Percentiles rank a stretch among this genome's conserved stretches.
Conservation (phyloP, 2,797 vertebrate species). For the Anguilla marmorata region DNA sequence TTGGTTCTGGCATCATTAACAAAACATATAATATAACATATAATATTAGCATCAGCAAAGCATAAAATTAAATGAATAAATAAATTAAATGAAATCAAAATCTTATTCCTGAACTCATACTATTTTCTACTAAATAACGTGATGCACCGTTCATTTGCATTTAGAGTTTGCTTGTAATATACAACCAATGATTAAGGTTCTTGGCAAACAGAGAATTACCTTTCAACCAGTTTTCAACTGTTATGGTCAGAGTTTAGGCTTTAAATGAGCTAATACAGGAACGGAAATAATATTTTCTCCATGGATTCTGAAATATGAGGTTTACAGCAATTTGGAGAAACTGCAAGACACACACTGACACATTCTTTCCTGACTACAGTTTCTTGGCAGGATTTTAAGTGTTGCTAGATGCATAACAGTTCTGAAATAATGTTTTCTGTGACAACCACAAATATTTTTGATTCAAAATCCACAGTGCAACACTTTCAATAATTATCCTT, state of each 20-base stretch:
- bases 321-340: conserved; percentile 11
- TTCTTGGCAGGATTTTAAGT: conserved; percentile 74
- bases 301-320: conserved; percentile 19
- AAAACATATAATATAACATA: not conserved
- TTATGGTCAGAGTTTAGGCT: not conserved
- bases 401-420: conserved; percentile 78
- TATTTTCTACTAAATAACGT: not conserved
- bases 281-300: conserved; percentile 4
- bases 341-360: conserved; percentile 35
- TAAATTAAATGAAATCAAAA: not conserved
- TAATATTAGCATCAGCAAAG: not conserved
- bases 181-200: not conserved
- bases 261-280: conserved; percentile 20
- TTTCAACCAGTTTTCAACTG: conserved; percentile 14
- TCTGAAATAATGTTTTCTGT: conserved; percentile 70
- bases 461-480: conserved; percentile 73
- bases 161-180: not conserved
- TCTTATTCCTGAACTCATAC: not conserved
- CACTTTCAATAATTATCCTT: conserved; percentile 75
- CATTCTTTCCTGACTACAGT: conserved; percentile 46
- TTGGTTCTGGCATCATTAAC: not conserved
- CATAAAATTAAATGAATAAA: not conserved
- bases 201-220: not conserved
- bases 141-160: not conserved
- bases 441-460: conserved; percentile 74